phyloP scores from a whole-genome alignment of 1,140 invertebrate species.

The Listronotus oregonensis region DNA sequence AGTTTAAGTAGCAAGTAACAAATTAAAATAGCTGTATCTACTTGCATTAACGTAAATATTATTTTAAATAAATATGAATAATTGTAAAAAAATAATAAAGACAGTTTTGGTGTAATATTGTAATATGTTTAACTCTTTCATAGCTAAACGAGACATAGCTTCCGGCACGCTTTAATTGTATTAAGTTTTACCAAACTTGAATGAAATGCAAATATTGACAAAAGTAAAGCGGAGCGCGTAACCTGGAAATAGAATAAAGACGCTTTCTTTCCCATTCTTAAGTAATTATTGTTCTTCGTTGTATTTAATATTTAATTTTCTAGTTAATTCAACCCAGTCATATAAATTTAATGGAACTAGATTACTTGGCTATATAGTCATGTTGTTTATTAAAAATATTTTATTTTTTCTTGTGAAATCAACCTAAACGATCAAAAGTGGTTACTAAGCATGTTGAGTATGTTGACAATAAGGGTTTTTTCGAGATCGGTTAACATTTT shows the following conservation, averaged over 20 bases:
- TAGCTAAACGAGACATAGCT: constrained; percentile 15
- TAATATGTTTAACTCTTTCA: constrained; percentile 13
- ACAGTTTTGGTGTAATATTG: too few relatives aligned
- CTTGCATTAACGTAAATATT: too few relatives aligned
- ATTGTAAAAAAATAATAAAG: too few relatives aligned
- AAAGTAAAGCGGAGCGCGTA: constrained; percentile 23
- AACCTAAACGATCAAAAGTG: too few relatives aligned
- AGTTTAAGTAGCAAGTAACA: too few relatives aligned
- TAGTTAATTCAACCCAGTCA: constrained; percentile 25
- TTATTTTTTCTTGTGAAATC: too few relatives aligned
- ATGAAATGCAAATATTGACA: constrained; percentile 31
- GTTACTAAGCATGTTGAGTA: too few relatives aligned
- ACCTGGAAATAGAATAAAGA: constrained; percentile 27
- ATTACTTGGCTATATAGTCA: not conserved
- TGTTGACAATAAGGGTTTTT: too few relatives aligned
- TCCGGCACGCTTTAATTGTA: constrained; percentile 23
- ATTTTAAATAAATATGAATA: too few relatives aligned
- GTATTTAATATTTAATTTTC: constrained; percentile 29
- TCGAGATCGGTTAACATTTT: too few relatives aligned
- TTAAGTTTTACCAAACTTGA: constrained; percentile 33
- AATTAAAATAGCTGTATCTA: too few relatives aligned
- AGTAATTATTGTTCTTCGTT: constrained; percentile 29
- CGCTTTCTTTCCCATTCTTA: constrained; percentile 29
- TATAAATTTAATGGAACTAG: not conserved
- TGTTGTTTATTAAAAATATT: too few relatives aligned